These are phyloP conservation scores for Sus scrofa DNA, from an alignment of 2,113 vertebrate species.

Conservation along the genomic window DNA sequence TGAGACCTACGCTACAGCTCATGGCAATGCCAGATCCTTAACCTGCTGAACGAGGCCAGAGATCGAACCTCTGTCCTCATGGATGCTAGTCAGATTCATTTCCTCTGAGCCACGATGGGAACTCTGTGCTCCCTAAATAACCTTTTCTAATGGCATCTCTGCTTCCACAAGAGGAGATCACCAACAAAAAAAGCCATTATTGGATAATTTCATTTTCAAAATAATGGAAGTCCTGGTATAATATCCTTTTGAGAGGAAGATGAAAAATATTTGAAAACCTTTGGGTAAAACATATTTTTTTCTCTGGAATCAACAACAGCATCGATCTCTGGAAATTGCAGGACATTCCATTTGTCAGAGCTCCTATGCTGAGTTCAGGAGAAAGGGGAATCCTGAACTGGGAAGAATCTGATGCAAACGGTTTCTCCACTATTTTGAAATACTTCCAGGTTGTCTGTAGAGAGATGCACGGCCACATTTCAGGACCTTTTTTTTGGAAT, in stretches of 20 bases:
- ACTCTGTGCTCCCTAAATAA: neutral
- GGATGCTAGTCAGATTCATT: too few species aligned
- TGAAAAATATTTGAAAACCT: neutral
- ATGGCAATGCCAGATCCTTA: too few species aligned
- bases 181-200: neutral
- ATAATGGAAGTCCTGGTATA: neutral
- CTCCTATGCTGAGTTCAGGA: neutral
- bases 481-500: neutral
- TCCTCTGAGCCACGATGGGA: too few species aligned
- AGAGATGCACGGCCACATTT: neutral
- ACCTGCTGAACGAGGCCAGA: too few species aligned
- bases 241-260: constrained; percentile 6
- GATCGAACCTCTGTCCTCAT: too few species aligned
- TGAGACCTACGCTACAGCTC: too few species aligned
- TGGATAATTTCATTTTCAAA: neutral
- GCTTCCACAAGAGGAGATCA: neutral
- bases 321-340: neutral
- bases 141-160: neutral
- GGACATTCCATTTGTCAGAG: neutral
- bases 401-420: neutral
- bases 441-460: neutral
- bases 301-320: neutral
- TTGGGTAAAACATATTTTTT: neutral
- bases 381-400: neutral
- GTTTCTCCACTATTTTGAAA: constrained; percentile 1